phyloP scores from a whole-genome alignment of 1,140 invertebrate genomes.

The Lepidostoma basale region DNA sequence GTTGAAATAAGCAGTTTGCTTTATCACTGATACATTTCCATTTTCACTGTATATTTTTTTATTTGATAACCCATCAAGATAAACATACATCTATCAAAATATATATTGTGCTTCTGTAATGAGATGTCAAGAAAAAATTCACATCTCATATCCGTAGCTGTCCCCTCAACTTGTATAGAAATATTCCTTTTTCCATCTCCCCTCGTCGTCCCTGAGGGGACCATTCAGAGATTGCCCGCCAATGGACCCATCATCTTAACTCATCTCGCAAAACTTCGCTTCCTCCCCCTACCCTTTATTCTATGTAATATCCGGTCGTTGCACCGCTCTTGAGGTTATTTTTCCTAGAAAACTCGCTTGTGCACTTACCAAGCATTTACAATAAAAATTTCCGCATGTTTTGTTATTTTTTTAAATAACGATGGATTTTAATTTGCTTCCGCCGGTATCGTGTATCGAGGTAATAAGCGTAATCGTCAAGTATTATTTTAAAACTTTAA shows the following conservation, averaged over 20 bases:
- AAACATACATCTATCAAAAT: too few relatives aligned
- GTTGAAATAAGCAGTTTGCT: too few relatives aligned
- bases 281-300: background rate
- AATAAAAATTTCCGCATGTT: background rate
- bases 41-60: too few relatives aligned
- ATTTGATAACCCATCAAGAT: too few relatives aligned
- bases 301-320: constrained; percentile 1
- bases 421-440: too few relatives aligned
- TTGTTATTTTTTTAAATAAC: background rate
- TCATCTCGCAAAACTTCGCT: constrained; percentile 16
- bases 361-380: background rate
- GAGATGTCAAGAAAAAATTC: too few relatives aligned
- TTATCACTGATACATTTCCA: too few relatives aligned
- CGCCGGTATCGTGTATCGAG: too few relatives aligned
- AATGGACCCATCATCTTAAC: constrained; percentile 20
- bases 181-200: constrained; percentile 1
- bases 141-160: too few relatives aligned
- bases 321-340: background rate
- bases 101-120: too few relatives aligned
- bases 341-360: background rate
- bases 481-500: background rate
- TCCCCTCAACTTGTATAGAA: background rate
- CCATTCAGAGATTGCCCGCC: constrained; percentile 22
- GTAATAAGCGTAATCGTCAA: too few relatives aligned
- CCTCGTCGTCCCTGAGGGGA: background rate